Conservation (phyloP, 2,888 invertebrate genomes). For the Byasa hedistus region DNA sequence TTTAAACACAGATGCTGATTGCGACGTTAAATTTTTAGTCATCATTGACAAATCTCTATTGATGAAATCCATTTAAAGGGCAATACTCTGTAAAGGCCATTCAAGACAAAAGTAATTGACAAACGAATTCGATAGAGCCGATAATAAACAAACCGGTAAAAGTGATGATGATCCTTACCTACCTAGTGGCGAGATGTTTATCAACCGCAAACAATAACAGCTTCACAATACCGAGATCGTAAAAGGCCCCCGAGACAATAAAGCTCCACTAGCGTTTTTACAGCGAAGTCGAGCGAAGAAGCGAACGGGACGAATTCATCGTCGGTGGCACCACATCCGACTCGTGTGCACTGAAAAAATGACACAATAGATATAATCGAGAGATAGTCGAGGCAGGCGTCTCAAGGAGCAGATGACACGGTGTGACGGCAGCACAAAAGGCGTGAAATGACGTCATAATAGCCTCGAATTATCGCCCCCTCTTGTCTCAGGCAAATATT, state of each 20-base stretch:
- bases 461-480: constrained; percentile 79
- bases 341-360: constrained; percentile 73
- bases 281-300: constrained; percentile 70
- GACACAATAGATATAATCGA: constrained; percentile 78
- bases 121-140: constrained; percentile 62
- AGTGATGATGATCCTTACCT: constrained; percentile 77
- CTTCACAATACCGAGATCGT: constrained; percentile 76
- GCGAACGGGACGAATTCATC: constrained; percentile 74
- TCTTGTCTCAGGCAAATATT: constrained; percentile 80
- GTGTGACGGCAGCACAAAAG: constrained; percentile 77
- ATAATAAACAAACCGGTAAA: constrained; percentile 67
- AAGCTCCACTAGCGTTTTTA: constrained; percentile 74
- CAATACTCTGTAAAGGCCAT: constrained; percentile 45
- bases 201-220: constrained; percentile 79
- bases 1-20: constrained; percentile 48
- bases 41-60: constrained; percentile 57
- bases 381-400: constrained; percentile 77
- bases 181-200: constrained; percentile 78
- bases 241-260: constrained; percentile 77
- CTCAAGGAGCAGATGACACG: constrained; percentile 79
- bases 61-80: constrained; percentile 58
- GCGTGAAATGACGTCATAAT: constrained; percentile 80
- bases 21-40: constrained; percentile 50
- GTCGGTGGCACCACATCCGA: constrained; percentile 76
- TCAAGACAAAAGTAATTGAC: constrained; percentile 64